phyloP scores from a whole-genome alignment of 2,113 vertebrate genomes.

The Bufo bufo region DNA sequence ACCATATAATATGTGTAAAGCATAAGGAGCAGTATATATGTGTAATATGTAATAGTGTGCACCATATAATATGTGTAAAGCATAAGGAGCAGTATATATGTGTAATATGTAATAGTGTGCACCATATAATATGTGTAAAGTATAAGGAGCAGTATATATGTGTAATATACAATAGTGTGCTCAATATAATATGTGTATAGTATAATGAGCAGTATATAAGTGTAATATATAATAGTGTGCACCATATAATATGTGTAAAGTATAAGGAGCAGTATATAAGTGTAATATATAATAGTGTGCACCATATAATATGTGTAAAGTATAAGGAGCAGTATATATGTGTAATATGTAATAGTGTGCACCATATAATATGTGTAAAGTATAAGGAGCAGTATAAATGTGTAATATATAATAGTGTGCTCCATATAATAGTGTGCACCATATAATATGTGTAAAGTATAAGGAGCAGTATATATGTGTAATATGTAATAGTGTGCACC shows the following conservation, averaged over 20 bases:
- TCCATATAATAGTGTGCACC: too few relatives aligned
- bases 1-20: background rate
- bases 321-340: background rate
- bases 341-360: too few relatives aligned
- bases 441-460: background rate
- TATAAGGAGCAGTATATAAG: background rate
- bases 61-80: background rate
- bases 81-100: background rate
- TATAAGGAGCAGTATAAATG: background rate
- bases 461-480: background rate
- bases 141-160: background rate
- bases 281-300: background rate
- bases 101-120: too few relatives aligned
- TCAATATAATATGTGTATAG: too few relatives aligned
- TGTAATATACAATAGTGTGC: too few relatives aligned
- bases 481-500: too few relatives aligned
- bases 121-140: too few relatives aligned
- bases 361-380: background rate
- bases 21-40: background rate
- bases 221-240: background rate
- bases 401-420: background rate
- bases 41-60: background rate
- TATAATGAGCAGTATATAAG: too few relatives aligned
- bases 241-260: background rate
- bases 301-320: background rate